Evolutionary conservation across 2,888 invertebrate genomes (phyloP), one percentile per base, ranked within the genome.

Genomic region (Sinhomidia bicolor): DNA sequence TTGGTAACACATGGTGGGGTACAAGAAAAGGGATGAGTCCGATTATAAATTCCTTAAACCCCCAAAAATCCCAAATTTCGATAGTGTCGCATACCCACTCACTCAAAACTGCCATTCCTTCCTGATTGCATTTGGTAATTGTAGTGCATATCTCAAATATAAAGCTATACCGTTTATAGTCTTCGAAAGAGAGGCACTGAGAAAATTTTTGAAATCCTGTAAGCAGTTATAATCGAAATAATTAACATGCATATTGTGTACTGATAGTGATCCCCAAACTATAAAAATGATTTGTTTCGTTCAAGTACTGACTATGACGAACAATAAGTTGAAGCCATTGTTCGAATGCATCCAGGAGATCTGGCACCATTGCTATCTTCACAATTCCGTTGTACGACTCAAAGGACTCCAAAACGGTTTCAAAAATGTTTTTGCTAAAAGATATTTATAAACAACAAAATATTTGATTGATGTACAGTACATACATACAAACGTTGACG

Each of bases 311-410:
- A 83, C 83, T 54, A 26, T 74, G 20, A 57, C 32, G 5, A 7
- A 83, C 0, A 1, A 83, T 32, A 1, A 12, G 26, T 44, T 57
- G 14, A 5, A 83, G 23, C 83, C 83, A 83, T 3, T 83, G 6
- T n/a, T 23, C 4, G n/a, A 83, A 83, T 12, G 71, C 57, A 2
- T 23, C 12, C 10, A 83, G 14, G 32, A 83, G 20, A 23, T 26
- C 5, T 0, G 71, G n/a, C 9, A n/a, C 1, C 0, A 26, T 12
- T 6, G 74, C 57, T 14, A 83, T 2, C 20, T 32, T 12, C 7
- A 60, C 10, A 7, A 26, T 17, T 20, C 60, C 57, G 0, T 60
- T 12, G 0, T 23, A 26, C 0, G 36, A 57, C 4, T 41, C 26
- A 7, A 83, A 23, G 2, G 14, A 23, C 9, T 36, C 1, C 3